Base-by-base conservation (phyloP, 2,888 invertebrate genomes). In the Gryllus longicercus region DNA sequence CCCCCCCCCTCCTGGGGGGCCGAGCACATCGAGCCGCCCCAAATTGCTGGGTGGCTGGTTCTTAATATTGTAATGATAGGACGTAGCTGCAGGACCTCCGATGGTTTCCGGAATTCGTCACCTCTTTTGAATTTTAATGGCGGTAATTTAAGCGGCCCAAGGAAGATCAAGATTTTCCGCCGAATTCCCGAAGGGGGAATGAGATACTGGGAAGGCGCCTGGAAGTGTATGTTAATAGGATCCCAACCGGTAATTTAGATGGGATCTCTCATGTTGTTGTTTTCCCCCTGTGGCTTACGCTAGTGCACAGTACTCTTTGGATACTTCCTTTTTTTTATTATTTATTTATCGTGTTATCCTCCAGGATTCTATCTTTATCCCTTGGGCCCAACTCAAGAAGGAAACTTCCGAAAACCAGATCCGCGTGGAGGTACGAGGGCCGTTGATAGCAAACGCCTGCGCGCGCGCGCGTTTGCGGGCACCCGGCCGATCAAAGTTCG, bases 71-170 rank as follows among this genome's bases (percentile, higher is more conserved):
- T 63, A 63, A 63, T 63, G 63, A 63, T 38, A 38, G 8, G 38
- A 38, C 38, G 38, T 38, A 38, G 63, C n/a, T 63, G n/a, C 16
- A n/a, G 63, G 14, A 18, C n/a, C 63, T 63, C n/a, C 63, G 63
- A 63, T 63, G 63, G 63, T 18, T 63, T 14, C 63, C 63, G 14
- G 63, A 63, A 63, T 63, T 63, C 63, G 63, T 63, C 63, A 63
- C 63, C 63, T 63, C 63, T 63, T 63, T 63, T 63, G 63, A 63
- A 63, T 63, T 63, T 63, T 63, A 63, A 63, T 63, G n/a, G 63
- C 63, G 63, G 63, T 63, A 63, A 63, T 63, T 63, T 14, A 63
- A 63, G 8, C 63, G n/a, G 63, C 63, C 16, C 63, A 38, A 38
- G 63, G 63, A 63, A 63, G 63, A 63, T 63, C 63, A 63, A 63